Percentiles rank a stretch among this genome's conserved stretches.
Conservation (phyloP, 1,140 invertebrate species). For the Nymphalis io region DNA sequence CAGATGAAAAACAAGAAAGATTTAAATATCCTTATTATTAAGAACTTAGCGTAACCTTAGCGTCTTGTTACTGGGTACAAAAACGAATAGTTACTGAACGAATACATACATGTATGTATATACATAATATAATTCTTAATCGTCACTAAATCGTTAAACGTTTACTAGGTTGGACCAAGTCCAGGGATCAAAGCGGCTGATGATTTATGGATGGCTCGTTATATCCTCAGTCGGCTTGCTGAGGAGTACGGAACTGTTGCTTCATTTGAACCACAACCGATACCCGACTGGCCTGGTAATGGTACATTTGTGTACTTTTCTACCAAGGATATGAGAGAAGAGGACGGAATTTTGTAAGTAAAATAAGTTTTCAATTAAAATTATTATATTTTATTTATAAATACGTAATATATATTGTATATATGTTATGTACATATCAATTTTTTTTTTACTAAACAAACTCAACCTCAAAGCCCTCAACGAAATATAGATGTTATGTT, state of each 20-base stretch:
- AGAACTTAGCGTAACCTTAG: too few relatives aligned
- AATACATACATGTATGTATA: too few relatives aligned
- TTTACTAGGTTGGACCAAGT: constrained; percentile 86
- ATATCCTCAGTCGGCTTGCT: constrained; percentile 91
- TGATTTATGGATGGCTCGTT: constrained; percentile 94
- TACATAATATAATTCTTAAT: too few relatives aligned
- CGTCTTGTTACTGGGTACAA: too few relatives aligned
- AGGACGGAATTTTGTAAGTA: constrained; percentile 86
- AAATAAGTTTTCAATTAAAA: background rate
- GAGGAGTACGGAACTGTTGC: constrained; percentile 95
- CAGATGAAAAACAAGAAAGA: too few relatives aligned
- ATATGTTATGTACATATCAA: too few relatives aligned
- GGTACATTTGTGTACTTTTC: constrained; percentile 96
- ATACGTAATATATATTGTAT: too few relatives aligned
- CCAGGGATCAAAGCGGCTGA: constrained; percentile 92
- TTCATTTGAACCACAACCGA: constrained; percentile 94
- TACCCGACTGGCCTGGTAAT: constrained; percentile 94
- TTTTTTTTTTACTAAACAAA: too few relatives aligned
- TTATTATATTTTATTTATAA: background rate
- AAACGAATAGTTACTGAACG: too few relatives aligned
- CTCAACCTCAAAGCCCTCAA: too few relatives aligned
- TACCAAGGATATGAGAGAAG: constrained; percentile 91
- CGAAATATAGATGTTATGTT: too few relatives aligned
- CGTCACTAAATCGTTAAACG: background rate
- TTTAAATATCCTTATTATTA: too few relatives aligned